These are phyloP conservation scores for Cryptoleucopteryx plumbea DNA, from an alignment of 2,113 vertebrate species.

Conservation along the genomic window DNA sequence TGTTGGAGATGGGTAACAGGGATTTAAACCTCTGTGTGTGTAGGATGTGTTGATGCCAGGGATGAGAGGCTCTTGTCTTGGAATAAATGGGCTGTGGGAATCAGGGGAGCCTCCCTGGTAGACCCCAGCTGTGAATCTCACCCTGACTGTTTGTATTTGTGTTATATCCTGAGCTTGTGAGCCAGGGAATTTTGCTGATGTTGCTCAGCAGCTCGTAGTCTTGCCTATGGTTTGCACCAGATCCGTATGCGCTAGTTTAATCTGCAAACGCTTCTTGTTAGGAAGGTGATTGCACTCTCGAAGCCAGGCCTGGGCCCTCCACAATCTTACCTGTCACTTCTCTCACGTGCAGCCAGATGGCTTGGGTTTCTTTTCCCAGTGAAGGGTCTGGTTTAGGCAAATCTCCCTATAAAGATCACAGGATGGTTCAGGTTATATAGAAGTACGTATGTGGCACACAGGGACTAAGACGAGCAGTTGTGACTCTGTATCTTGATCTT, in stretches of 20 bases:
- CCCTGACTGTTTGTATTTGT: neutral
- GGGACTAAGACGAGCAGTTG: neutral
- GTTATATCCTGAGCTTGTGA: neutral
- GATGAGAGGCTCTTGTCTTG: neutral
- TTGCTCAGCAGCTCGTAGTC: neutral
- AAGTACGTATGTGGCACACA: accelerated
- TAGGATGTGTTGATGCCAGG: neutral
- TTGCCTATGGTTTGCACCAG: neutral
- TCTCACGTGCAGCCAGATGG: neutral
- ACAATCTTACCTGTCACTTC: neutral
- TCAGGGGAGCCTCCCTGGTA: neutral
- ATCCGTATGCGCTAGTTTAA: neutral
- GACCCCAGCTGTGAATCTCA: neutral
- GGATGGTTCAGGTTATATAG: neutral
- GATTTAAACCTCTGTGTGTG: neutral
- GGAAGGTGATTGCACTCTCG: neutral
- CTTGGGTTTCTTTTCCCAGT: neutral
- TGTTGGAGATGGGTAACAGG: neutral
- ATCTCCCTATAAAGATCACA: neutral
- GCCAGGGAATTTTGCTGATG: neutral
- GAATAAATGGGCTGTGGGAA: neutral
- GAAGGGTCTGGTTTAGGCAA: neutral
- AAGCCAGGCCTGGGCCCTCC: neutral
- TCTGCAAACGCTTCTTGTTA: neutral
- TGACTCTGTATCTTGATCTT: neutral